Evolutionary conservation across 1,140 invertebrate genomes (phyloP).

Genomic region (Sarcophaga peregrina): DNA sequence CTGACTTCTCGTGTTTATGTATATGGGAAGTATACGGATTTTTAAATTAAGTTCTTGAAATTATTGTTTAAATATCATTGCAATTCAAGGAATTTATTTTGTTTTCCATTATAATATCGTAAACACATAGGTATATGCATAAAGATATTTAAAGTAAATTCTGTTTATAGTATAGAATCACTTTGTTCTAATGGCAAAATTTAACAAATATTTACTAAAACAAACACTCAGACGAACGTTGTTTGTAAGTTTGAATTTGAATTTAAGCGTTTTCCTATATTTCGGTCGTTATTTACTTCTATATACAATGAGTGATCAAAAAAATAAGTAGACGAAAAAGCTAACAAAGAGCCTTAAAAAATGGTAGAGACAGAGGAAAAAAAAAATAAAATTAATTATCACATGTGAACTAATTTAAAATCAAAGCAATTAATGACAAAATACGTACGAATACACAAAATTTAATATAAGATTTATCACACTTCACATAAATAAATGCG

Average conservation of each 20-base stretch:
- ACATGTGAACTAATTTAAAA: slow-evolving; percentile 44
- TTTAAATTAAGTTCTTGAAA: too few relatives aligned
- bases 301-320: too few relatives aligned
- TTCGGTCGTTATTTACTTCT: too few relatives aligned
- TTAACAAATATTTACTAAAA: slow-evolving; percentile 4
- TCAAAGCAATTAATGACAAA: slow-evolving; percentile 46
- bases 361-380: not conserved
- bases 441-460: not conserved
- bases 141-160: not conserved
- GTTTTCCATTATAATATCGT: too few relatives aligned
- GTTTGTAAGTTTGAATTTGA: too few relatives aligned
- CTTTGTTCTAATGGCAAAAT: not conserved
- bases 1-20: too few relatives aligned
- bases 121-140: too few relatives aligned
- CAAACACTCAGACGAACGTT: not conserved
- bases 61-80: too few relatives aligned
- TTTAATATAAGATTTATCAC: slow-evolving; percentile 19
- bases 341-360: slow-evolving; percentile 10
- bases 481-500: not conserved
- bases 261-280: too few relatives aligned
- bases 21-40: too few relatives aligned
- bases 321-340: too few relatives aligned
- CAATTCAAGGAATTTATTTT: too few relatives aligned
- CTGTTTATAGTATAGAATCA: not conserved
- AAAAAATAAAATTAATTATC: slow-evolving; percentile 38